Conservation (phyloP, 2,113 vertebrate genomes). For the Siniperca chuatsi region DNA sequence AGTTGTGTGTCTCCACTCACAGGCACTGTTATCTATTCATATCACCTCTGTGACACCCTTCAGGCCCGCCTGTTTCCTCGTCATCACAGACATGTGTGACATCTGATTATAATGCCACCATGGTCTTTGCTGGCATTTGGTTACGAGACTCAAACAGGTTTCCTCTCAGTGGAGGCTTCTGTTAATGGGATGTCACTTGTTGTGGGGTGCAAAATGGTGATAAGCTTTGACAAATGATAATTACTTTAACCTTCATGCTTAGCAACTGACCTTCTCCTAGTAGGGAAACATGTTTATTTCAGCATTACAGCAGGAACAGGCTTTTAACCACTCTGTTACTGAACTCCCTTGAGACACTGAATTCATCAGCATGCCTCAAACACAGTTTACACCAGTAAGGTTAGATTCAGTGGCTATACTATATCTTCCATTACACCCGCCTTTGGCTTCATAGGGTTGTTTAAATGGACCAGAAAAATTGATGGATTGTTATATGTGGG, state of each 20-base stretch:
- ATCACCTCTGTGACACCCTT: not conserved
- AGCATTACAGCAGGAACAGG: conserved; percentile 22
- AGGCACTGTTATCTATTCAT: conserved; percentile 23
- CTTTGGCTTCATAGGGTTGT: not conserved
- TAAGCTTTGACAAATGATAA: conserved; percentile 66
- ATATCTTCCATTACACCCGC: conserved; percentile 4
- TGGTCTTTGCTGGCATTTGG: conserved; percentile 26
- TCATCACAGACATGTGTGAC: conserved; percentile 16
- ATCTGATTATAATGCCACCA: conserved; percentile 29
- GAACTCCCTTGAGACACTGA: conserved; percentile 30
- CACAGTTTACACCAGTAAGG: conserved; percentile 2
- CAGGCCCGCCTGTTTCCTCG: not conserved
- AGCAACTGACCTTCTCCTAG: conserved; percentile 50
- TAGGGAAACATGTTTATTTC: conserved; percentile 51
- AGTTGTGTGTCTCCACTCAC: conserved; percentile 9
- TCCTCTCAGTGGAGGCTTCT: conserved; percentile 13
- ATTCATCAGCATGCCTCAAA: conserved; percentile 45
- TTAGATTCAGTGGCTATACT: not conserved
- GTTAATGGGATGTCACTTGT: conserved; percentile 39
- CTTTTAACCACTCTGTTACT: conserved; percentile 31
- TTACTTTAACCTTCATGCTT: conserved; percentile 56
- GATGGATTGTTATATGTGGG: not conserved
- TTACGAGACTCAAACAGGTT: conserved; percentile 13
- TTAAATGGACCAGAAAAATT: not conserved
- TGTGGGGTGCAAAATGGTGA: conserved; percentile 49